These are phyloP conservation scores for Aix galericulata DNA, from an alignment of 2,113 vertebrate species.

Conservation along the genomic window DNA sequence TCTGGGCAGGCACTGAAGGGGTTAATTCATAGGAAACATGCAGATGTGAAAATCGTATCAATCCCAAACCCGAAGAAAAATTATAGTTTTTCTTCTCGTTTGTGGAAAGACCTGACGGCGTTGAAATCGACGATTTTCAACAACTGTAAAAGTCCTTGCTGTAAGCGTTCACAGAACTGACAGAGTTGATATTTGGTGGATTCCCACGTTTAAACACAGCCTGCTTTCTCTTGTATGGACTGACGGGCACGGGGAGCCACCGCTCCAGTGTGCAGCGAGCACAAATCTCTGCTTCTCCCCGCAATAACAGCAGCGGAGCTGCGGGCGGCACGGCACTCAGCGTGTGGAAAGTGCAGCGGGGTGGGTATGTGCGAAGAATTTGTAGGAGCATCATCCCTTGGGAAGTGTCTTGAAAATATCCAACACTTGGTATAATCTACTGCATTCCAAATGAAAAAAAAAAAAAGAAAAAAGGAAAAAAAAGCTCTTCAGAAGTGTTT, in stretches of 20 bases:
- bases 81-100: not conserved
- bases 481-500: slow-evolving; percentile 2
- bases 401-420: slow-evolving; percentile 27
- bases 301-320: rapidly evolving
- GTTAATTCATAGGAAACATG: not conserved
- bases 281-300: not conserved
- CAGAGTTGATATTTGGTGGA: not conserved
- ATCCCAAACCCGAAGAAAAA: slow-evolving; percentile 6
- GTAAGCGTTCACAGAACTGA: not conserved
- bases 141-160: not conserved
- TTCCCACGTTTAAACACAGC: not conserved
- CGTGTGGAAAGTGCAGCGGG: not conserved
- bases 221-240: not conserved
- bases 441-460: slow-evolving; percentile 16
- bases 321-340: not conserved
- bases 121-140: slow-evolving; percentile 14
- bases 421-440: slow-evolving; percentile 30
- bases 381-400: not conserved
- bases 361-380: slow-evolving; percentile 6
- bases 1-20: not conserved
- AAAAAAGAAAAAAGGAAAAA: not conserved
- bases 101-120: not conserved
- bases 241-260: not conserved
- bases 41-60: not conserved
- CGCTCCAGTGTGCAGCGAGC: not conserved